Percentiles rank a stretch among this genome's conserved stretches.
These are phyloP conservation scores for Protonemura montana DNA, from an alignment of 2,888 invertebrate genomes.

Conservation along the genomic window DNA sequence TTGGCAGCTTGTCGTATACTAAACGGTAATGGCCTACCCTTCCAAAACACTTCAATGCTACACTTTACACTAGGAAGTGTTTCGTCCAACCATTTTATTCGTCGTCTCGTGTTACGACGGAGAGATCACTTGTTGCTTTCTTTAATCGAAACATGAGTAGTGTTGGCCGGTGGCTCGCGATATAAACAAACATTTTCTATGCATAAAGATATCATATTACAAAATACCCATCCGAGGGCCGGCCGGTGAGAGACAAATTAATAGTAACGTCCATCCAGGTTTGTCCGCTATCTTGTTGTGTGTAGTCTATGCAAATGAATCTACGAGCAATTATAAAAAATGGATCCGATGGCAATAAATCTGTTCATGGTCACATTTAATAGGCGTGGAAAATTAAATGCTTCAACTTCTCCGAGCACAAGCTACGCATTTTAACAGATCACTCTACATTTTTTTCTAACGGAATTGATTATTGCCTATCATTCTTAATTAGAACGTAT, in stretches of 20 bases:
- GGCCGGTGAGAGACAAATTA: not conserved
- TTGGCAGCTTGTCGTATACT: not conserved
- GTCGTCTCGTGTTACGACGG: not conserved
- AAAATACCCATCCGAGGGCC: not conserved
- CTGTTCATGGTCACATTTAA: not conserved
- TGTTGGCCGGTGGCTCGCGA: not conserved
- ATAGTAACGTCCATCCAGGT: not conserved
- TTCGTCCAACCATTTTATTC: not conserved
- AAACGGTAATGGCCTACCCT: not conserved
- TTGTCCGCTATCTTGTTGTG: not conserved
- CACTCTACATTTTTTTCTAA: not conserved
- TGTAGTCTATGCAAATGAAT: not conserved
- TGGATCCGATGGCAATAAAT: not conserved
- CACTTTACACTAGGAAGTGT: slow-evolving; percentile 12
- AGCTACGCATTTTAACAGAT: not conserved
- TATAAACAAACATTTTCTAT: not conserved
- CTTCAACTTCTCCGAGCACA: not conserved
- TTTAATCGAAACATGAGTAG: not conserved
- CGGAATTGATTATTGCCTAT: not conserved
- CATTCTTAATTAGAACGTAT: not conserved
- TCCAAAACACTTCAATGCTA: not conserved
- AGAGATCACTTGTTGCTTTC: not conserved
- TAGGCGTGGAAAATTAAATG: not conserved
- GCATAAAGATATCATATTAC: not conserved
- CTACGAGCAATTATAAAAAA: not conserved